phyloP scores from a whole-genome alignment of 2,797 vertebrate genomes.

The Orestias chungarensis region DNA sequence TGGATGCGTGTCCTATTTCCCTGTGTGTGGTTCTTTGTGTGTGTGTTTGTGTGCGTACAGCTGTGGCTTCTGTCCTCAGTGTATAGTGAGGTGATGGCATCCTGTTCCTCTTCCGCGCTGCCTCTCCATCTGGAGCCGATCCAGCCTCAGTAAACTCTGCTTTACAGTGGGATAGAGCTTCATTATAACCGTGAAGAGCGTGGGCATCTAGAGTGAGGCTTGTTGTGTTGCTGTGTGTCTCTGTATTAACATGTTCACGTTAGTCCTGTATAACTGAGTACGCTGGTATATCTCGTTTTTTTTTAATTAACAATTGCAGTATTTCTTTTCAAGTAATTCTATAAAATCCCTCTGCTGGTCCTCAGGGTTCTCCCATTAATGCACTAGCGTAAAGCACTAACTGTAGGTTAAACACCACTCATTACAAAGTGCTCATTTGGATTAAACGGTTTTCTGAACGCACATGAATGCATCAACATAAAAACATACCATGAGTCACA shows the following conservation, averaged over 20 bases:
- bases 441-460: background rate
- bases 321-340: background rate
- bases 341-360: background rate
- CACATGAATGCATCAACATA: background rate
- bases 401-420: background rate
- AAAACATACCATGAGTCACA: background rate
- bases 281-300: background rate
- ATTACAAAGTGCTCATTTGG: background rate
- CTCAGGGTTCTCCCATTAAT: background rate
- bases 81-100: slow-evolving; percentile 69
- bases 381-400: background rate
- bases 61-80: slow-evolving; percentile 69
- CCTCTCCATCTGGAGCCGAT: slow-evolving; percentile 60
- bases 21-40: slow-evolving; percentile 27
- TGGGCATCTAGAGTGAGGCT: slow-evolving; percentile 50
- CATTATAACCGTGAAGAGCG: slow-evolving; percentile 63
- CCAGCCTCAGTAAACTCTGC: slow-evolving; percentile 64
- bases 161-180: slow-evolving; percentile 57
- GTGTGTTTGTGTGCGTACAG: slow-evolving; percentile 56
- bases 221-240: slow-evolving; percentile 19
- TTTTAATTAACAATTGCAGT: too few species aligned
- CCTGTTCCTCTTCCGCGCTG: slow-evolving; percentile 71
- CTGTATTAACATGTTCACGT: slow-evolving; percentile 1
- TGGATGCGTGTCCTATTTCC: slow-evolving; percentile 47
- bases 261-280: background rate